Evolutionary conservation across 2,797 vertebrate species (phyloP), one percentile per base, ranked within the genome.

Genomic region (Helarctos malayanus): DNA sequence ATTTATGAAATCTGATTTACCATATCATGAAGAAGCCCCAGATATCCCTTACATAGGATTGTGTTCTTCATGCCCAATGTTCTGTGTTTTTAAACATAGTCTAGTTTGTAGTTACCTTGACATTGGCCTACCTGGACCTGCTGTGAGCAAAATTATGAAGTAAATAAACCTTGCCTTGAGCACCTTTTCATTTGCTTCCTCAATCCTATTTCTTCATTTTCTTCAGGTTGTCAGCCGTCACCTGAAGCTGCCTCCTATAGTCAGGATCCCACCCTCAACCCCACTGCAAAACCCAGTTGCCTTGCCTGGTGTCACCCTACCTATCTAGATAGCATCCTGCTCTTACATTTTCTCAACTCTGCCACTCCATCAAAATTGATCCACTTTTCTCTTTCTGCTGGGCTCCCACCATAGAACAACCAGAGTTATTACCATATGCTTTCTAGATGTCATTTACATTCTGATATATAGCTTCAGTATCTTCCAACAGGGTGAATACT

Each of bases 371-470:
- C 68, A 89, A 49, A 85, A 52, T 3, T 1, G 7, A 41, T 14
- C 14, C n/a, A 9, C 25, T 9, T 69, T 90, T 54, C 73, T 76
- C 56, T 86, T 78, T 89, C 41, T 94, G 13, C 56, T 35, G 47
- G 41, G 4, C 25, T 71, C 29, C 49, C 38, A 32, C 18, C 68
- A n/a, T 38, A 81, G 35, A 52, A 80, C 65, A 38, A 61, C 13
- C 7, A 87, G 63, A 92, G 23, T 29, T 75, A 5, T 69, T 83
- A 32, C 54, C 76, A 41, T 56, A 54, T 85, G 52, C 56, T 89
- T 89, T 52, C 61, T 87, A 61, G 41, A 80, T 83, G 56, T 41
- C 16, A n/a, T 80, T 89, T 89, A n/a, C 49, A 68, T 94, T 79
- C 83, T 59, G 71, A 65, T 21, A 45, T 38, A 71, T 57, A 92